Percentiles rank a stretch among this genome's conserved stretches.
Conservation (phyloP, 2,888 invertebrate species). For the Lobophora halterata region DNA sequence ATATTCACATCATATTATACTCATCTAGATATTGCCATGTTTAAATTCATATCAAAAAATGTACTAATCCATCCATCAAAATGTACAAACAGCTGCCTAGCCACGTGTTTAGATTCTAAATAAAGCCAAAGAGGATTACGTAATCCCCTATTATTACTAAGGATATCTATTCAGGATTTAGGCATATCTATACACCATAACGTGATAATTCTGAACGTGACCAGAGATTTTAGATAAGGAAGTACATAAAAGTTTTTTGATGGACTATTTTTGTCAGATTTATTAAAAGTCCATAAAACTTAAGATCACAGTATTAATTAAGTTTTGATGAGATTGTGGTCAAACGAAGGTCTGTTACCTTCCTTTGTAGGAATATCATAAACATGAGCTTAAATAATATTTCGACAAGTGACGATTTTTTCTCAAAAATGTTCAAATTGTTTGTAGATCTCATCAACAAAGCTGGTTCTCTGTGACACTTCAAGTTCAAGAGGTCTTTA, state of each 20-base stretch:
- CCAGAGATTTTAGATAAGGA: constrained; percentile 26
- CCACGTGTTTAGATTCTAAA: constrained; percentile 28
- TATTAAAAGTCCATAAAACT: no score
- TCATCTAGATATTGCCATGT: no score
- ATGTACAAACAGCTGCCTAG: constrained; percentile 6
- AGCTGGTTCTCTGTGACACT: constrained; percentile 12
- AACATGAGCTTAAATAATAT: no score
- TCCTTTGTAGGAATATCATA: no score
- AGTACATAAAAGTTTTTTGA: constrained; percentile 15
- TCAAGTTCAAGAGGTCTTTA: constrained; percentile 22
- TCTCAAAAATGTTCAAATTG: not conserved
- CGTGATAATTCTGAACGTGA: constrained; percentile 27
- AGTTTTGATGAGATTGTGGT: no score
- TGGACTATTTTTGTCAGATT: constrained; percentile 12
- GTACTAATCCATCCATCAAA: constrained; percentile 12
- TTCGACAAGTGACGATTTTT: no score
- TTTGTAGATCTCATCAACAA: constrained; percentile 11
- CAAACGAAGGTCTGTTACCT: no score
- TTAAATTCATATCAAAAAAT: not conserved
- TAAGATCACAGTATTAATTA: no score
- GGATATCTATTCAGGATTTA: constrained; percentile 21
- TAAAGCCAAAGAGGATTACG: constrained; percentile 27
- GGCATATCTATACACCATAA: constrained; percentile 8
- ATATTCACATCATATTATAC: no score
- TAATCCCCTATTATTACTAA: constrained; percentile 27